Base-by-base conservation (phyloP, 2,797 vertebrate species). In the Cossypha heuglini region DNA sequence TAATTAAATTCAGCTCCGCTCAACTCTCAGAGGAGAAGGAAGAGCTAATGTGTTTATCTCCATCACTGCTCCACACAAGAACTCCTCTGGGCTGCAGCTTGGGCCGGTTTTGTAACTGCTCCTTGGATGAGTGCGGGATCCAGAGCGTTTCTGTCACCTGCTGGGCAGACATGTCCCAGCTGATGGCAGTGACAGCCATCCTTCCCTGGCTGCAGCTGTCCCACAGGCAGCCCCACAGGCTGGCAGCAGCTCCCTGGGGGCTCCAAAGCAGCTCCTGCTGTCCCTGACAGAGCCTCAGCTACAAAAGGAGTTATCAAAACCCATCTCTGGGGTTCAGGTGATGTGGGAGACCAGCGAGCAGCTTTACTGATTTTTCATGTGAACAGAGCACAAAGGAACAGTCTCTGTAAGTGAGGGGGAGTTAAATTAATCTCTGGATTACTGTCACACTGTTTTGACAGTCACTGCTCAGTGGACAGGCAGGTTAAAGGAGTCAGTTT, bases 1-100 rank as follows among this genome's bases (percentile, higher is more conserved):
- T 85, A 87, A 93, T 91, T 94, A 80, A 91, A 96, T 93, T 59
- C 33, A 45, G 33, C 28, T 91, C 35, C 49, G 66, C 54, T 89
- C 22, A 64, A 1, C 26, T 86, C 92, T 62, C 92, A 75, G 61
- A 88, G 66, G 75, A 83, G 74, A 71, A 77, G 43, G 29, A 79
- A 73, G 88, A 82, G 76, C 72, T 86, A 48, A 74, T 80, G 58
- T 83, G 72, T 84, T 89, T 83, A 64, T 89, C 49, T 85, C 82
- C 64, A 55, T 54, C 74, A 45, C 0, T 79, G 45, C 40, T 81
- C 55, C 42, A 31, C 0, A 0, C 58, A 82, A 61, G 26, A 73
- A 84, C 45, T 86, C 54, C 59, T 73, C 63, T 1, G 14, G 38
- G 55, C 3, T 81, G 67, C 68, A 80, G 58, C 68, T 83, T 75